A percentile compares a stretch with the other conserved stretches of the same genome.
Conservation (phyloP, 1,140 invertebrate species). For the Cydia amplana region DNA sequence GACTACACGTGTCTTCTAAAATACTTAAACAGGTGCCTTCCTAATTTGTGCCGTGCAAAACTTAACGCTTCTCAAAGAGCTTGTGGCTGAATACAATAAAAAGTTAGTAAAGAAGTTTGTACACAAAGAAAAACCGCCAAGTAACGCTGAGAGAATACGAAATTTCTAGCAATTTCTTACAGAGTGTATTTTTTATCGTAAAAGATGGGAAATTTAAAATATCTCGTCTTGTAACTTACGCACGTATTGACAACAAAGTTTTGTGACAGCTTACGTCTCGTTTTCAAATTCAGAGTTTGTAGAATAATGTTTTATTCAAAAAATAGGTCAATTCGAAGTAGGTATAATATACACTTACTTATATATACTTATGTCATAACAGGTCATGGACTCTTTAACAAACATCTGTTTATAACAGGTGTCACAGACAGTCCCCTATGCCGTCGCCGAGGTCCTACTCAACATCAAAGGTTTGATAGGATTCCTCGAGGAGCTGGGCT, state of each 20-base stretch:
- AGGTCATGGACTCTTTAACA: too few species aligned
- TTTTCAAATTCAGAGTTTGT: too few species aligned
- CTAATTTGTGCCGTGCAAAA: slow-evolving; percentile 26
- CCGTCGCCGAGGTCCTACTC: too few species aligned
- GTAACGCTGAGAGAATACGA: slow-evolving; percentile 49
- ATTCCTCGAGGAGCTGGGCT: too few species aligned
- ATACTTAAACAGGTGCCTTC: slow-evolving; percentile 35
- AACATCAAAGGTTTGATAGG: too few species aligned
- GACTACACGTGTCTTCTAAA: background rate
- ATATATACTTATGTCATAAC: too few species aligned
- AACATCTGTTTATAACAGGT: too few species aligned
- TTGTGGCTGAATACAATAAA: slow-evolving; percentile 43
- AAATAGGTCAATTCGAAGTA: too few species aligned
- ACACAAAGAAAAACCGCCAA: slow-evolving; percentile 43
- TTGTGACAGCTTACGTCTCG: background rate
- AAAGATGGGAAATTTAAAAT: slow-evolving; percentile 38
- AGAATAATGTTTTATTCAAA: too few species aligned
- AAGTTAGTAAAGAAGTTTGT: slow-evolving; percentile 42
- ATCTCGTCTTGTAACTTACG: slow-evolving; percentile 19
- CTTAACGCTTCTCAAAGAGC: slow-evolving; percentile 25
- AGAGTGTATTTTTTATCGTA: slow-evolving; percentile 54
- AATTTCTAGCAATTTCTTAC: slow-evolving; percentile 51
- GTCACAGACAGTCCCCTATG: too few species aligned
- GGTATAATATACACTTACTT: too few species aligned
- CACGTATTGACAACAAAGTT: slow-evolving; percentile 22